phyloP scores from a whole-genome alignment of 2,888 invertebrate genomes.

The Cremastobaeus sp. region DNA sequence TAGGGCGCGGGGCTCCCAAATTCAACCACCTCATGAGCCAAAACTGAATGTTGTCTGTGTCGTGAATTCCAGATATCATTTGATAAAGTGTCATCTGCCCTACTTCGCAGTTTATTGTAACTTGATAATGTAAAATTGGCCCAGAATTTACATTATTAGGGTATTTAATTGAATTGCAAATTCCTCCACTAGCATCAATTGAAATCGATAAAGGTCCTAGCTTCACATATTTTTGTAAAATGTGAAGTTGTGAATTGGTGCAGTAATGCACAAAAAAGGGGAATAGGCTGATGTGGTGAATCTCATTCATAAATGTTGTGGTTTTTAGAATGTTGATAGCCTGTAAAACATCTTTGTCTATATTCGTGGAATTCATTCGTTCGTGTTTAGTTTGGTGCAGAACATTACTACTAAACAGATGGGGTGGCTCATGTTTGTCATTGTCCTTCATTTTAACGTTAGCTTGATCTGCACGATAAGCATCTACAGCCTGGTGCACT shows the following conservation, averaged over 20 bases:
- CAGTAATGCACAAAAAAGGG: constrained; percentile 9
- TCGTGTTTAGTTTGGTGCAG: constrained; percentile 39
- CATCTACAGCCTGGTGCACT: not conserved
- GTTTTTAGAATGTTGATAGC: constrained; percentile 39
- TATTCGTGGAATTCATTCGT: constrained; percentile 1
- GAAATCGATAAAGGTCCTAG: not conserved
- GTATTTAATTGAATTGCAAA: constrained; percentile 1
- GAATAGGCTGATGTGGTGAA: not conserved
- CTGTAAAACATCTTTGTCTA: constrained; percentile 26
- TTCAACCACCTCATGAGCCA: constrained; percentile 56
- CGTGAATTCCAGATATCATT: constrained; percentile 61
- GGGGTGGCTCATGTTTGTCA: constrained; percentile 28
- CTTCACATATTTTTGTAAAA: constrained; percentile 28
- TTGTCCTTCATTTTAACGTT: not conserved
- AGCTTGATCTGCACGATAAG: constrained; percentile 1
- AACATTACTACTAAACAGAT: constrained; percentile 26
- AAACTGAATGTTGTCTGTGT: constrained; percentile 38
- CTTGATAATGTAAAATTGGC: constrained; percentile 55
- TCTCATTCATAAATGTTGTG: constrained; percentile 10
- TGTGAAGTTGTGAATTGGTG: constrained; percentile 43
- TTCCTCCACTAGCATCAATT: constrained; percentile 60
- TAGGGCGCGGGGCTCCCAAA: constrained; percentile 55
- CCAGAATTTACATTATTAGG: constrained; percentile 4
- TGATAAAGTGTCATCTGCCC: constrained; percentile 59
- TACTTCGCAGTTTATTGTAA: constrained; percentile 27